Percentiles rank a stretch among this genome's conserved stretches.
Evolutionary conservation across 1,140 invertebrate species (phyloP).

Genomic region (Dufourea novaeangliae): DNA sequence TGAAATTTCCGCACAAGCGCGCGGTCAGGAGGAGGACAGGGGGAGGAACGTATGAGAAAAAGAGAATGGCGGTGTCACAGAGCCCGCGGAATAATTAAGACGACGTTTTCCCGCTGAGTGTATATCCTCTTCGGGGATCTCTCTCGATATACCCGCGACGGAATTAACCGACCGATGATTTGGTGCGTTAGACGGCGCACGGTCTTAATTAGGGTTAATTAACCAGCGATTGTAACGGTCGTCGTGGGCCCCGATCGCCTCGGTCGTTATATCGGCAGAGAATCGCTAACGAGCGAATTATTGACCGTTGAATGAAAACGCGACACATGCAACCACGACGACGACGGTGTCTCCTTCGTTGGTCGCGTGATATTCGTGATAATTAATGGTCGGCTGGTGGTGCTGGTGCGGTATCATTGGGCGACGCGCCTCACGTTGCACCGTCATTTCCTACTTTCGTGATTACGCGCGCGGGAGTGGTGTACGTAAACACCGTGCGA

Average conservation of each 20-base stretch:
- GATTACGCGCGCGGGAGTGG: conserved; percentile 60
- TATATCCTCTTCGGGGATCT: not conserved
- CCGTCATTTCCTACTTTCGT: conserved; percentile 73
- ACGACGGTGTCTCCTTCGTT: too few relatives aligned
- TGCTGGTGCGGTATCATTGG: conserved; percentile 53
- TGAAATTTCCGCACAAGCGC: conserved; percentile 44
- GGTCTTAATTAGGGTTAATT: conserved; percentile 76
- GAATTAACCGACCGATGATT: conserved; percentile 60
- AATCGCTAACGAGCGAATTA: conserved; percentile 70
- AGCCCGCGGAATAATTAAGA: conserved; percentile 56
- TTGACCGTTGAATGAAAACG: conserved; percentile 59
- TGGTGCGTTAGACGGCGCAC: conserved; percentile 50
- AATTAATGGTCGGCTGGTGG: conserved; percentile 54
- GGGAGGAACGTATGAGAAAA: conserved; percentile 12
- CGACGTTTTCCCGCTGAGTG: conserved; percentile 53
- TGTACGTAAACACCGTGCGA: conserved; percentile 48
- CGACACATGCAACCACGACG: conserved; percentile 15
- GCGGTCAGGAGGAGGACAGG: not conserved
- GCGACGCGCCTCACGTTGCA: conserved; percentile 52
- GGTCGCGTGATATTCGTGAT: conserved; percentile 49
- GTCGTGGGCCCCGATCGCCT: conserved; percentile 24
- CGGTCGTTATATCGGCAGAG: conserved; percentile 65
- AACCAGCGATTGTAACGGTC: conserved; percentile 69
- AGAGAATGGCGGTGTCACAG: too few relatives aligned
- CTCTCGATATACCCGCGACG: not conserved